phyloP scores from a whole-genome alignment of 2,113 vertebrate genomes.

The Heterocephalus glaber region DNA sequence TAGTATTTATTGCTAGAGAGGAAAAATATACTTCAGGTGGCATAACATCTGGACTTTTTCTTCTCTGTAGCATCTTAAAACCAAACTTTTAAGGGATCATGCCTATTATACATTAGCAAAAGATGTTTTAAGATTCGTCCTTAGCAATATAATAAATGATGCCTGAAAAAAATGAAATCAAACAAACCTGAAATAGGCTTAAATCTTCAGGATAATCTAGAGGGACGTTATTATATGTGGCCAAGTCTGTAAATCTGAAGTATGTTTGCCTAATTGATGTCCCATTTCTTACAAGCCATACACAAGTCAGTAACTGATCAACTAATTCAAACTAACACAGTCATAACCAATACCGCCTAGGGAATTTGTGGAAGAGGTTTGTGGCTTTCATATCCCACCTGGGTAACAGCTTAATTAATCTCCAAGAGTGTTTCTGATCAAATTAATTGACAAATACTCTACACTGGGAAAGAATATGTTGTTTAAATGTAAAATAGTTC shows the following conservation, averaged over 20 bases:
- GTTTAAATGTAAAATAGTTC: slow-evolving; percentile 20
- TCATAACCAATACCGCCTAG: slow-evolving; percentile 11
- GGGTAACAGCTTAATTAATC: slow-evolving; percentile 48
- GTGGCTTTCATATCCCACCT: slow-evolving; percentile 38
- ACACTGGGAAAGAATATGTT: neutral
- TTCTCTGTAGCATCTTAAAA: slow-evolving; percentile 27
- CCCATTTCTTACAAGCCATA: slow-evolving; percentile 18
- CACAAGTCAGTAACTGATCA: slow-evolving; percentile 36
- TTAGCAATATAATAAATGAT: neutral
- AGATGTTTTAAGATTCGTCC: slow-evolving; percentile 1
- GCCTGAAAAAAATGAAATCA: neutral
- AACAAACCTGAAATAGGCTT: too few species aligned
- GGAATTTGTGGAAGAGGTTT: slow-evolving; percentile 30
- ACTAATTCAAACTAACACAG: slow-evolving; percentile 20
- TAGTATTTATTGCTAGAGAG: neutral
- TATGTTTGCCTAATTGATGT: neutral
- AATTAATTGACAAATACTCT: slow-evolving; percentile 34
- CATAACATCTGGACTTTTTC: neutral
- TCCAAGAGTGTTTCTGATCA: slow-evolving; percentile 38
- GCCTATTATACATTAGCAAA: neutral
- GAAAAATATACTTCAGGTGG: neutral
- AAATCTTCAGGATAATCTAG: too few species aligned
- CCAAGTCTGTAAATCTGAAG: too few species aligned
- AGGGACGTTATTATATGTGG: too few species aligned
- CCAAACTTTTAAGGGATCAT: slow-evolving; percentile 5